These are phyloP conservation scores for Tiliacea aurago DNA, from an alignment of 2,888 invertebrate genomes.

Conservation along the genomic window DNA sequence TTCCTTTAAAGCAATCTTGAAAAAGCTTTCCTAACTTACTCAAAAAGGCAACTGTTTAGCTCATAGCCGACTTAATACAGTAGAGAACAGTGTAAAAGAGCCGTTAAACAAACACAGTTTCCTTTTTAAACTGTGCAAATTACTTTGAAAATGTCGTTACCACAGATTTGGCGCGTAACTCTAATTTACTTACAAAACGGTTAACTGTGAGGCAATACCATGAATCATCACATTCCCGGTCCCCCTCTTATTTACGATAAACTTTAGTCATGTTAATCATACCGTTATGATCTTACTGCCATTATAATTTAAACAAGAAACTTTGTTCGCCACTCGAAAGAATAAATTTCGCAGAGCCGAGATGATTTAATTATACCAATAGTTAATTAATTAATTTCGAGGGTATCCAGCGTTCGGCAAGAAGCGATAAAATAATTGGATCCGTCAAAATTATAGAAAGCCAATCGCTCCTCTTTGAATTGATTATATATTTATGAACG, in stretches of 20 bases:
- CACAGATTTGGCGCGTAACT: slow-evolving; percentile 61
- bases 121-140: slow-evolving; percentile 58
- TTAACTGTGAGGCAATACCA: slow-evolving; percentile 50
- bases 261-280: slow-evolving; percentile 67
- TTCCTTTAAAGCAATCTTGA: slow-evolving; percentile 17
- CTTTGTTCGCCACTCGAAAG: slow-evolving; percentile 70
- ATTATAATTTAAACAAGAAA: slow-evolving; percentile 73
- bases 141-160: slow-evolving; percentile 60
- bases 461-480: slow-evolving; percentile 81
- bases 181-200: slow-evolving; percentile 65
- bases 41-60: slow-evolving; percentile 45
- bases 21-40: slow-evolving; percentile 25
- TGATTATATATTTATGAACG: slow-evolving; percentile 77
- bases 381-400: slow-evolving; percentile 87
- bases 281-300: slow-evolving; percentile 69
- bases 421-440: slow-evolving; percentile 86
- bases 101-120: slow-evolving; percentile 43
- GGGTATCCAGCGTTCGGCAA: slow-evolving; percentile 78
- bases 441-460: slow-evolving; percentile 86
- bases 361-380: slow-evolving; percentile 86
- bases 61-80: slow-evolving; percentile 45
- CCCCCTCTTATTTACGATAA: slow-evolving; percentile 63
- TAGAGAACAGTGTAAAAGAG: slow-evolving; percentile 46
- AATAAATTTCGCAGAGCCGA: slow-evolving; percentile 77
- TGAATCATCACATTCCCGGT: slow-evolving; percentile 60